A percentile compares a stretch with the other conserved stretches of the same genome.
phyloP scores from a whole-genome alignment of 2,888 invertebrate species.

The Watsonalla cultraria region DNA sequence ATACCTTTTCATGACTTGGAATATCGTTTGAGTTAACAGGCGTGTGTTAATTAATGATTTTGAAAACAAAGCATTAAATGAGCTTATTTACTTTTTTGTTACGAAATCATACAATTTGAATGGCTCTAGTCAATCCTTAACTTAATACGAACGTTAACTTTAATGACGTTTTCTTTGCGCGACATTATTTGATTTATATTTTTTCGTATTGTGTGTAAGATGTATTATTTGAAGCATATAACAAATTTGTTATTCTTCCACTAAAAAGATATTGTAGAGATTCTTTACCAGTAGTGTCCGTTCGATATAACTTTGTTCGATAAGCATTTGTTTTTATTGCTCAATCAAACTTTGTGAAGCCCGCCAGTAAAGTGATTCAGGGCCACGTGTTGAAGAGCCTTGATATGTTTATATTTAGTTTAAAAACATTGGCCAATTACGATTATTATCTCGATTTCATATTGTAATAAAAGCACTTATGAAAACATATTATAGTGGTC shows the following conservation, averaged over 20 bases:
- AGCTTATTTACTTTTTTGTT: neutral
- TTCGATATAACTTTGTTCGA: neutral
- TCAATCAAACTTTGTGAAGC: slow-evolving; percentile 1
- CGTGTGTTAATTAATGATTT: too few species aligned
- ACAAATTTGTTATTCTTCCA: too few species aligned
- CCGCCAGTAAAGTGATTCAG: slow-evolving; percentile 1
- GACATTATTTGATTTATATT: too few species aligned
- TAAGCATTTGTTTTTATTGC: slow-evolving; percentile 1
- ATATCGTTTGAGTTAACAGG: neutral
- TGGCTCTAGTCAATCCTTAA: too few species aligned
- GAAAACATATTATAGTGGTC: neutral
- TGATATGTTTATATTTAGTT: neutral
- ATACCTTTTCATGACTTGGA: neutral
- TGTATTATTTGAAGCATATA: too few species aligned
- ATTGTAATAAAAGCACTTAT: neutral
- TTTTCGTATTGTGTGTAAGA: too few species aligned
- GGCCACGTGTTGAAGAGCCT: slow-evolving; percentile 1
- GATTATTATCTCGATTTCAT: neutral
- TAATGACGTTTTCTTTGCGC: too few species aligned
- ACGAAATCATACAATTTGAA: too few species aligned
- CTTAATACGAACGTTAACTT: too few species aligned
- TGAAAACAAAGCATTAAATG: neutral
- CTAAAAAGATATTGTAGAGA: too few species aligned
- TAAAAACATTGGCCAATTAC: neutral
- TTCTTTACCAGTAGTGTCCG: neutral